Evolutionary conservation across 2,888 invertebrate genomes (phyloP).

Genomic region (Melieria picta): DNA sequence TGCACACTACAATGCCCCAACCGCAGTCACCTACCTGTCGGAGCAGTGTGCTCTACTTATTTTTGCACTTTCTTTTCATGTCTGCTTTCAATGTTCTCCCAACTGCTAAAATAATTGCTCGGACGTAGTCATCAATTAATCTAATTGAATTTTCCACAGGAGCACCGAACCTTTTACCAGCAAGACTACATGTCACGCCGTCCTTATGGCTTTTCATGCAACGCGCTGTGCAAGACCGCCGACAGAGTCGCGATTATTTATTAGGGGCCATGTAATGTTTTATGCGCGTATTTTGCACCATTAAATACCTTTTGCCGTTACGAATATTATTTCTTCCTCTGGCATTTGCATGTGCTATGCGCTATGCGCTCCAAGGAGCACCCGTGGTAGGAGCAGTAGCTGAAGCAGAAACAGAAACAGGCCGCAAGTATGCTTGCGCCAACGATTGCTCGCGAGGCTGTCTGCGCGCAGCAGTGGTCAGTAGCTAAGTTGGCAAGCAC

Average conservation of each 20-base stretch:
- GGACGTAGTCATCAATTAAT: slow-evolving; percentile 30
- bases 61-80: too few relatives aligned
- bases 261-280: slow-evolving; percentile 63
- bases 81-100: too few relatives aligned
- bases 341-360: slow-evolving; percentile 34
- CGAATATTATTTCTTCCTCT: neutral
- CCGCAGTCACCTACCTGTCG: too few relatives aligned
- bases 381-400: neutral
- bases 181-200: too few relatives aligned
- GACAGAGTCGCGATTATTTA: slow-evolving; percentile 59
- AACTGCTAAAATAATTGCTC: slow-evolving; percentile 4
- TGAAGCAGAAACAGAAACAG: neutral
- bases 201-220: neutral
- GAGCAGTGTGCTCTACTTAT: too few relatives aligned
- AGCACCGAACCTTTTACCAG: slow-evolving; percentile 18
- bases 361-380: slow-evolving; percentile 39
- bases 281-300: slow-evolving; percentile 54
- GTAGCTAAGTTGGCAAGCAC: slow-evolving; percentile 57
- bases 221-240: slow-evolving; percentile 21
- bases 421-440: slow-evolving; percentile 49
- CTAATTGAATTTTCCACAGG: slow-evolving; percentile 31
- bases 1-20: too few relatives aligned
- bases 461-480: slow-evolving; percentile 49
- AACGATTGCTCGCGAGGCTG: slow-evolving; percentile 35
- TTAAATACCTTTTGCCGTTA: slow-evolving; percentile 51